phyloP scores from a whole-genome alignment of 2,888 invertebrate genomes.

The Ariolimax columbianus region DNA sequence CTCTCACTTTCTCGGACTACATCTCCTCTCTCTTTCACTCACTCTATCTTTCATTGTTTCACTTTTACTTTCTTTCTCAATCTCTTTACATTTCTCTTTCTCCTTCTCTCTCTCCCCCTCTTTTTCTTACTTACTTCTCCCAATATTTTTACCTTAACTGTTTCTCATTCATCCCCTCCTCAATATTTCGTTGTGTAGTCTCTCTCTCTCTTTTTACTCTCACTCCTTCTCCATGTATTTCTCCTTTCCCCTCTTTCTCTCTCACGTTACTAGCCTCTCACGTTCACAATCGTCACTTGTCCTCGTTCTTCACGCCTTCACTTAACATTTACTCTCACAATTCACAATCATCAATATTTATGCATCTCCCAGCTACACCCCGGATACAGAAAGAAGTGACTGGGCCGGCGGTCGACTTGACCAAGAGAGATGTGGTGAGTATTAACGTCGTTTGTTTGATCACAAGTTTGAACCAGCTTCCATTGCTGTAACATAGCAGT shows the following conservation, averaged over 20 bases:
- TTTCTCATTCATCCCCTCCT: constrained; percentile 17
- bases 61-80: not conserved
- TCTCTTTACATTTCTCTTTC: not conserved
- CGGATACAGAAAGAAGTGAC: too few relatives aligned
- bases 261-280: not conserved
- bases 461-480: too few relatives aligned
- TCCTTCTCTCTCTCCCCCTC: not conserved
- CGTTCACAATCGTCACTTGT: not conserved
- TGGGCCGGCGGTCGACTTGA: too few relatives aligned
- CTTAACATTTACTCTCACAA: too few relatives aligned
- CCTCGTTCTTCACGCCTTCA: too few relatives aligned
- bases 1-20: not conserved
- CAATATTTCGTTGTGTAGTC: not conserved
- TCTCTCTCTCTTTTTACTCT: constrained; percentile 29
- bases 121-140: not conserved
- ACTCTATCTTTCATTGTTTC: not conserved
- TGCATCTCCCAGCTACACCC: too few relatives aligned
- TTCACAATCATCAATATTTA: too few relatives aligned
- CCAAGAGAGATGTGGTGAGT: too few relatives aligned
- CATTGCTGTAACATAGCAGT: too few relatives aligned
- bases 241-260: not conserved
- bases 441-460: too few relatives aligned
- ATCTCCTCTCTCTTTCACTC: not conserved
- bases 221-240: constrained; percentile 7
- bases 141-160: not conserved